Conservation (phyloP, 2,113 vertebrate genomes). For the Oostethus manadensis region DNA sequence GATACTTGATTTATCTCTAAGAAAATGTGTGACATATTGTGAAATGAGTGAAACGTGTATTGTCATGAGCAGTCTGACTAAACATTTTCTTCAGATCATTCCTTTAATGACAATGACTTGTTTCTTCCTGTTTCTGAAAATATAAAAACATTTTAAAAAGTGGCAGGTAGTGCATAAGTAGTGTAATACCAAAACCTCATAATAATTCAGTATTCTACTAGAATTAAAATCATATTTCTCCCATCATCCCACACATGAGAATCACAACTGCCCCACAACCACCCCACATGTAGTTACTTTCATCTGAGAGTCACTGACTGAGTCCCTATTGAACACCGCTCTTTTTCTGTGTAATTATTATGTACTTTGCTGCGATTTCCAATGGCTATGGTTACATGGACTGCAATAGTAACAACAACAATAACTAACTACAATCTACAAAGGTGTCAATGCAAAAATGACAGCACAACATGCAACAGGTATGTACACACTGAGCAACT, state of each 20-base stretch:
- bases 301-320: constrained; percentile 5
- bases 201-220: constrained; percentile 53
- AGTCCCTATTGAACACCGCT: neutral
- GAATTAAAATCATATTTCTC: constrained; percentile 36
- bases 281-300: constrained; percentile 18
- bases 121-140: too few species aligned
- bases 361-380: neutral
- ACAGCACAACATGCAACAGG: too few species aligned
- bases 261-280: constrained; percentile 55
- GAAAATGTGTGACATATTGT: too few species aligned
- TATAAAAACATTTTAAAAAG: too few species aligned
- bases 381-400: neutral
- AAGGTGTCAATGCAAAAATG: too few species aligned
- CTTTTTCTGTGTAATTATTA: neutral
- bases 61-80: constrained; percentile 5
- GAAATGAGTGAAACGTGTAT: too few species aligned
- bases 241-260: constrained; percentile 45
- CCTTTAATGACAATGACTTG: too few species aligned
- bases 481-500: too few species aligned
- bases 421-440: too few species aligned
- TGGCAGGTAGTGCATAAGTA: too few species aligned
- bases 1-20: too few species aligned
- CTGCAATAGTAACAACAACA: neutral
- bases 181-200: constrained; percentile 40
- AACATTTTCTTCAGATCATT: too few species aligned